Percentiles rank a stretch among this genome's conserved stretches.
Conservation (phyloP, 2,888 invertebrate genomes). For the Epirrhoe alternata region DNA sequence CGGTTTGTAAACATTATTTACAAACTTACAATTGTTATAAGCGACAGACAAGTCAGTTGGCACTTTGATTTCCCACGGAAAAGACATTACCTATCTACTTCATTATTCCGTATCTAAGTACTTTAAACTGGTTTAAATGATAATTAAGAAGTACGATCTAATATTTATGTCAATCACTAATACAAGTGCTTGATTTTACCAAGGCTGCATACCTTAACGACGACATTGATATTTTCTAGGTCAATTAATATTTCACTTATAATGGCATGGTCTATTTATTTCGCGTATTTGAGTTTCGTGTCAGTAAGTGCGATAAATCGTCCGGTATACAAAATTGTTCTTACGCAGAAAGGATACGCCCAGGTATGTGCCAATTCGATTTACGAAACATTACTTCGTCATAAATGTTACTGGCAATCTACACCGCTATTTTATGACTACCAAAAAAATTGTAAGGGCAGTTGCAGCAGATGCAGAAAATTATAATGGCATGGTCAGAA, state of each 20-base stretch:
- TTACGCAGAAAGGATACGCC: constrained; percentile 89
- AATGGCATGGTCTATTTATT: constrained; percentile 48
- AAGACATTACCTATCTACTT: constrained; percentile 1
- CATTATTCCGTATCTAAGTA: not conserved
- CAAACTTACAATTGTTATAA: constrained; percentile 54
- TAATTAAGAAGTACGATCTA: not conserved
- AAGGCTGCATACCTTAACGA: not conserved
- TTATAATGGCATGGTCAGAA: too few relatives aligned
- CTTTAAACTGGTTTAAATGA: not conserved
- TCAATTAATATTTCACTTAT: constrained; percentile 2
- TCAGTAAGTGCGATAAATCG: constrained; percentile 61
- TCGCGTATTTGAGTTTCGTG: constrained; percentile 50
- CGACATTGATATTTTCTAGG: constrained; percentile 15
- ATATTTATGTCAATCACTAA: not conserved
- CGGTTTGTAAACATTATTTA: constrained; percentile 74
- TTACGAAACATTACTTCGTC: not conserved
- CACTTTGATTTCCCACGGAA: constrained; percentile 52
- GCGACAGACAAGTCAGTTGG: constrained; percentile 58
- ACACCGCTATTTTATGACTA: too few relatives aligned
- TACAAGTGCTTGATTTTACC: not conserved
- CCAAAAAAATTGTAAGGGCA: too few relatives aligned
- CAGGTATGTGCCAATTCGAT: constrained; percentile 77
- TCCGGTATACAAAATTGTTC: constrained; percentile 84
- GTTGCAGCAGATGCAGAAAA: too few relatives aligned
- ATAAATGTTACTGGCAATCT: too few relatives aligned